phyloP scores from a whole-genome alignment of 2,113 vertebrate species.

The Grantiella picta region DNA sequence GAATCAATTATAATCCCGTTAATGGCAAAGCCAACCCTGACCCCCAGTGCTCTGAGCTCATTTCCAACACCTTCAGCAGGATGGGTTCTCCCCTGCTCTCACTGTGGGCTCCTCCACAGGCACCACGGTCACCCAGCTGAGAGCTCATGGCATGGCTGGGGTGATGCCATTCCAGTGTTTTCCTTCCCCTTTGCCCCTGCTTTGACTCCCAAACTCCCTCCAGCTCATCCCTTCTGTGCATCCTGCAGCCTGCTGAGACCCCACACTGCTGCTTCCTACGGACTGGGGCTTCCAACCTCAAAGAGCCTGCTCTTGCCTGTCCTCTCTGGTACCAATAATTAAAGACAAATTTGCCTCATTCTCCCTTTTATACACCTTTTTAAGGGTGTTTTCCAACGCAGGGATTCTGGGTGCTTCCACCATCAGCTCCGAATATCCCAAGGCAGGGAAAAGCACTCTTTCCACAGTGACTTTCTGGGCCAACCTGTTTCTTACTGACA shows the following conservation, averaged over 20 bases:
- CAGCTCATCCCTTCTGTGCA: neutral
- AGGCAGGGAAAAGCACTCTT: neutral
- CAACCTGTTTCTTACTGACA: neutral
- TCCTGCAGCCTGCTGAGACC: neutral
- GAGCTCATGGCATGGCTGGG: fast-evolving
- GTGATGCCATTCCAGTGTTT: neutral
- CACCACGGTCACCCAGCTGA: neutral
- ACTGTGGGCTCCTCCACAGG: neutral
- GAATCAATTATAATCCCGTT: neutral
- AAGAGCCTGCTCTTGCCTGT: neutral
- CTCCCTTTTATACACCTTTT: neutral
- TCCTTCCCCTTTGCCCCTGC: neutral
- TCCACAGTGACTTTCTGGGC: neutral
- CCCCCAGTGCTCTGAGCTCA: neutral
- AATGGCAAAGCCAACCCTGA: neutral
- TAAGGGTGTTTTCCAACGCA: neutral
- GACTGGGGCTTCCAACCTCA: fast-evolving
- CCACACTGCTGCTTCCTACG: neutral
- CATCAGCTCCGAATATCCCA: neutral
- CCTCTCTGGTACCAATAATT: neutral
- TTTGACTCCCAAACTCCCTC: neutral
- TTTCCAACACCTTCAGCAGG: neutral
- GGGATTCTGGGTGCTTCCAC: neutral
- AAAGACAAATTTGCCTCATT: neutral
- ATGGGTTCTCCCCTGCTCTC: neutral